Evolutionary conservation across 2,888 invertebrate genomes (phyloP).

Genomic region (Dolichopus griseipennis): DNA sequence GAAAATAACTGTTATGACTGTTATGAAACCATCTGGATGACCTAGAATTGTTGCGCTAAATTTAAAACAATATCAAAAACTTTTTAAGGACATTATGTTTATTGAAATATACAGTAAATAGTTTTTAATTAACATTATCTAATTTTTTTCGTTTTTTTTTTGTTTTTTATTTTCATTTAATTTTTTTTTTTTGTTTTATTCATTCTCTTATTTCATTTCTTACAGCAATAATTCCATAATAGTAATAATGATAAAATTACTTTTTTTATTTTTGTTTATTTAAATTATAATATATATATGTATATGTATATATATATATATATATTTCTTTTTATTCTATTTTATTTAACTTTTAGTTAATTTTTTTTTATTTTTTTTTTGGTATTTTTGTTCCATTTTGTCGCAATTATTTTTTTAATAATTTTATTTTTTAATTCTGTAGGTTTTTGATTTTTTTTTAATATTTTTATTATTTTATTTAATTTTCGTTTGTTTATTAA

Average conservation of each 20-base stretch:
- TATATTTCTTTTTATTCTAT: too few species aligned
- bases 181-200: not conserved
- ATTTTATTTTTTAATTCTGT: too few species aligned
- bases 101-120: conserved; percentile 6
- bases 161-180: not conserved
- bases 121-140: conserved; percentile 4
- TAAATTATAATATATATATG: too few species aligned
- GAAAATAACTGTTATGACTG: too few species aligned
- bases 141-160: not conserved
- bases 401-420: too few species aligned
- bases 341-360: too few species aligned
- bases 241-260: not conserved
- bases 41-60: too few species aligned
- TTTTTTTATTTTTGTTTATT: too few species aligned
- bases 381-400: too few species aligned
- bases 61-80: not conserved
- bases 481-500: not conserved
- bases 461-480: not conserved
- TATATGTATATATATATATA: too few species aligned
- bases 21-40: too few species aligned
- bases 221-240: conserved; percentile 2
- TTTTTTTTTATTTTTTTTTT: too few species aligned
- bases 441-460: not conserved
- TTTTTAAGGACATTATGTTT: conserved; percentile 2
- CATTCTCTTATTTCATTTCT: not conserved